phyloP scores from a whole-genome alignment of 2,888 invertebrate species.

The Tenodera sinensis region DNA sequence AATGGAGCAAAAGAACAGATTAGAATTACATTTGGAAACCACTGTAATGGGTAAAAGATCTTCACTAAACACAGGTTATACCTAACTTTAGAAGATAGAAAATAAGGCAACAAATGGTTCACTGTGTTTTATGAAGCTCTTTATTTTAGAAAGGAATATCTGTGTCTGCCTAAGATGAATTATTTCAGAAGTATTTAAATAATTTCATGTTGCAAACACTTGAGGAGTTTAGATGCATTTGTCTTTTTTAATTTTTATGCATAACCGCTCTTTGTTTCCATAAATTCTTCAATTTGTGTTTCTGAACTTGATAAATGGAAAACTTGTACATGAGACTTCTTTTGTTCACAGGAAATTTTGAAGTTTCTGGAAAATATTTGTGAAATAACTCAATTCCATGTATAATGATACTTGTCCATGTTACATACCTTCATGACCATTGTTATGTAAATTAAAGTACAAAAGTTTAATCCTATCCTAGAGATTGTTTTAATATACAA shows the following conservation, averaged over 20 bases:
- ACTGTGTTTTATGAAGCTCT: neutral
- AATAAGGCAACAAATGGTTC: neutral
- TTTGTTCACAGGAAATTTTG: neutral
- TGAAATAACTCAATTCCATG: too few relatives aligned
- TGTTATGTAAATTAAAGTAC: neutral
- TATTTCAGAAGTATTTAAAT: too few relatives aligned
- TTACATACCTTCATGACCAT: neutral
- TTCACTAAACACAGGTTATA: neutral
- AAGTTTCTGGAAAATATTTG: neutral
- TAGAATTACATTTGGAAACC: neutral
- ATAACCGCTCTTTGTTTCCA: too few relatives aligned
- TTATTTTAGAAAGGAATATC: neutral
- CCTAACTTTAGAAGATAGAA: neutral
- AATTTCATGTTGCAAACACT: too few relatives aligned
- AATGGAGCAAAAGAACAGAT: neutral
- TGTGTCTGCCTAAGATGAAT: too few relatives aligned
- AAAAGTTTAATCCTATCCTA: too few relatives aligned
- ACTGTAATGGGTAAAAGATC: neutral
- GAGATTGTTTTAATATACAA: too few relatives aligned
- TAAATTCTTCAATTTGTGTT: neutral
- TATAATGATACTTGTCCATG: neutral
- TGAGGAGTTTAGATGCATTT: too few relatives aligned
- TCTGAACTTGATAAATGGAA: neutral
- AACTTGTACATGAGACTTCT: too few relatives aligned
- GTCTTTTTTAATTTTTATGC: too few relatives aligned